phyloP scores from a whole-genome alignment of 2,113 vertebrate genomes.

The Promerops cafer region DNA sequence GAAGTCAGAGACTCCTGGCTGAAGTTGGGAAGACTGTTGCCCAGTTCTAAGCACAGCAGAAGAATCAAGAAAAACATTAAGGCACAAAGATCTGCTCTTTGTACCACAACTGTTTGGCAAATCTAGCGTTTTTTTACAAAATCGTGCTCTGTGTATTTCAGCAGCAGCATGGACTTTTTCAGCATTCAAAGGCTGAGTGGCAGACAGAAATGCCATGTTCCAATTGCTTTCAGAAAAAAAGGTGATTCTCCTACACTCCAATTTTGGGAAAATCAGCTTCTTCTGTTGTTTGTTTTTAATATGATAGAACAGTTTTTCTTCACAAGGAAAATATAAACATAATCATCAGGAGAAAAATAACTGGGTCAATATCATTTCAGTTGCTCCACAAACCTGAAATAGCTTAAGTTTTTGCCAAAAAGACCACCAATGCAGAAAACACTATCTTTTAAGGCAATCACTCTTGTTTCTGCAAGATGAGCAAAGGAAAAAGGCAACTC shows the following conservation, averaged over 20 bases:
- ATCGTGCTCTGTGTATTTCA: not conserved
- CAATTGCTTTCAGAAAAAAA: not conserved
- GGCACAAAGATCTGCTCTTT: not conserved
- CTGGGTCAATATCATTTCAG: not conserved
- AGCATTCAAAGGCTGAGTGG: not conserved
- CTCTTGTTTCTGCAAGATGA: not conserved
- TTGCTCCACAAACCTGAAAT: not conserved
- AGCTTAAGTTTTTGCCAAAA: not conserved
- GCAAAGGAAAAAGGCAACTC: not conserved
- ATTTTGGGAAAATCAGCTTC: not conserved
- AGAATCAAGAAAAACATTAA: not conserved
- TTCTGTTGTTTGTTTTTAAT: not conserved
- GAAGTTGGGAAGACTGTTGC: not conserved
- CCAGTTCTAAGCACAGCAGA: not conserved
- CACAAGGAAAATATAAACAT: not conserved
- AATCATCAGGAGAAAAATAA: conserved; percentile 6
- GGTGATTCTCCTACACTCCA: not conserved
- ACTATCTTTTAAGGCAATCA: not conserved
- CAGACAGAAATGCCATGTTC: not conserved
- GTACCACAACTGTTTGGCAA: not conserved
- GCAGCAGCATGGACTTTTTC: not conserved
- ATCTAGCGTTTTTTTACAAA: not conserved
- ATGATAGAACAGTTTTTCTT: not conserved
- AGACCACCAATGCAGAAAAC: not conserved
- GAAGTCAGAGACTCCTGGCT: not conserved